Evolutionary conservation across 2,113 vertebrate genomes (phyloP).

Genomic region (Archocentrus centrarchus): DNA sequence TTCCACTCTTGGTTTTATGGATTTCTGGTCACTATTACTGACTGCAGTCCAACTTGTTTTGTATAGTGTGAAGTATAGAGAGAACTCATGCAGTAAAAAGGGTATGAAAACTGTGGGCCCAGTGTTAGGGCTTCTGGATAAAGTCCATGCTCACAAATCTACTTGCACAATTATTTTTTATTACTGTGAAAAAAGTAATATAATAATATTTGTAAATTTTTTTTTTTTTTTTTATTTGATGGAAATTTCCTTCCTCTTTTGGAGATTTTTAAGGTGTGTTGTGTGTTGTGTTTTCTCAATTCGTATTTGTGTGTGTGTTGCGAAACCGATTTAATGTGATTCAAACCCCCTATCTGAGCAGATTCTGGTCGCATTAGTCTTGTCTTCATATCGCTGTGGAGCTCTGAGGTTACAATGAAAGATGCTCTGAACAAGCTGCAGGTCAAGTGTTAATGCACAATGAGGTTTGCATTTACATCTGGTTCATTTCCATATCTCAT

Average conservation of each 20-base stretch:
- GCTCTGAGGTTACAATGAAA: not conserved
- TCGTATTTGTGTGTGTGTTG: not conserved
- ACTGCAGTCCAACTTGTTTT: not conserved
- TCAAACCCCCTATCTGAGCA: not conserved
- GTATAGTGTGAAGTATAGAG: not conserved
- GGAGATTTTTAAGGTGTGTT: not conserved
- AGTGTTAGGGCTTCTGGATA: not conserved
- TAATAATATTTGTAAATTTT: not conserved
- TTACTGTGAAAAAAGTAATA: not conserved
- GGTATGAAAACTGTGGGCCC: not conserved
- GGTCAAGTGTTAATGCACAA: not conserved
- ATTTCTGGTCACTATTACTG: slow-evolving; percentile 25
- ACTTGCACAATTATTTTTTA: not conserved
- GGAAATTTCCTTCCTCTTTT: not conserved
- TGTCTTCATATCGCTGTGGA: not conserved
- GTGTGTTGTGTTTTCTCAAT: not conserved
- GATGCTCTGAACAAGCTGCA: not conserved
- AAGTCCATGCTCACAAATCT: not conserved
- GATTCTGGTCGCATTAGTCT: not conserved
- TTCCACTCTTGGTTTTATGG: slow-evolving; percentile 12
- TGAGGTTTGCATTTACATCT: not conserved
- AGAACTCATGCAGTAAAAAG: not conserved
- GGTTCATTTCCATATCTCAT: not conserved
- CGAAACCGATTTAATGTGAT: not conserved
- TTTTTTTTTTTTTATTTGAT: not conserved